Evolutionary conservation across 2,888 invertebrate species (phyloP).

Genomic region (Ernsta delagoae): DNA sequence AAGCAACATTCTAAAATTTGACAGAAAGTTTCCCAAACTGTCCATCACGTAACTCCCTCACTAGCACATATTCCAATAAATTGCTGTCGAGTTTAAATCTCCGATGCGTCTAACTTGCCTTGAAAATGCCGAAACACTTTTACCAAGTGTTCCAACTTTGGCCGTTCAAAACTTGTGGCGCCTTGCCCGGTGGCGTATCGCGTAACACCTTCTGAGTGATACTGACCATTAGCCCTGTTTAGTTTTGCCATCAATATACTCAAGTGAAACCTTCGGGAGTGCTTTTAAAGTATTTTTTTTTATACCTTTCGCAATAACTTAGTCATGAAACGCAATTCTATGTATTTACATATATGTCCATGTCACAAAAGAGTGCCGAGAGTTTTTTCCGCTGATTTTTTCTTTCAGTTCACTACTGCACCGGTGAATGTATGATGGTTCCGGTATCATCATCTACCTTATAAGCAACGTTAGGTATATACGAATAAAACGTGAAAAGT

Average conservation of each 20-base stretch:
- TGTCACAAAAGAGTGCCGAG: too few species aligned
- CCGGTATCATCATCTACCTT: too few species aligned
- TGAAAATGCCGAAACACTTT: constrained; percentile 31
- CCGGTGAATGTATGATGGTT: too few species aligned
- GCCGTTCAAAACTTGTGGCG: constrained; percentile 19
- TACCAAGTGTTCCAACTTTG: constrained; percentile 28
- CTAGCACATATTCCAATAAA: constrained; percentile 17
- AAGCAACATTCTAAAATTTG: not conserved
- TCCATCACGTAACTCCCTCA: not conserved
- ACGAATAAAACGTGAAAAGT: too few species aligned
- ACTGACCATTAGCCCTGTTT: constrained; percentile 27
- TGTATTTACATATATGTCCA: too few species aligned
- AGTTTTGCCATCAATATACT: constrained; percentile 6
- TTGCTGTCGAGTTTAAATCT: constrained; percentile 5
- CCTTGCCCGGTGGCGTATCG: not conserved
- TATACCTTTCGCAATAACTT: too few species aligned
- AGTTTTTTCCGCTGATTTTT: too few species aligned
- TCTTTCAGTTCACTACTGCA: too few species aligned
- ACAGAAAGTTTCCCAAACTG: not conserved
- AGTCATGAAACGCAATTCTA: too few species aligned
- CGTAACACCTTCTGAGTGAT: constrained; percentile 27
- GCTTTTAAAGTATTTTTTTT: not conserved
- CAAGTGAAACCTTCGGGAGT: not conserved
- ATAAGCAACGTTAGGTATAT: too few species aligned
- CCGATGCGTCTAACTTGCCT: too few species aligned